These are phyloP conservation scores for Hyppa rectilinea DNA, from an alignment of 2,888 invertebrate genomes.

Conservation along the genomic window DNA sequence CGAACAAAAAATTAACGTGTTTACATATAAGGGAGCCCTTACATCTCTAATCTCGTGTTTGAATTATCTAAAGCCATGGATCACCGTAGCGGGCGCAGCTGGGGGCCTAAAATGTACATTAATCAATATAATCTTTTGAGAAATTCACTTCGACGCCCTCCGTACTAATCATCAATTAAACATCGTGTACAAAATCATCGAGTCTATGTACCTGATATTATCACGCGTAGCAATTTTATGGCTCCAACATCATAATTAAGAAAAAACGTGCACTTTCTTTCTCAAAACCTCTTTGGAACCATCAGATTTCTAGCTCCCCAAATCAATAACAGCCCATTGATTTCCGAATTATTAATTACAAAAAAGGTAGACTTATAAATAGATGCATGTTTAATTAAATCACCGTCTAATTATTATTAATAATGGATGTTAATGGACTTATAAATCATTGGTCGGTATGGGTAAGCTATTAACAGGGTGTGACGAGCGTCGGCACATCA, in stretches of 20 bases:
- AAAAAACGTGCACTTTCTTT: constrained; percentile 12
- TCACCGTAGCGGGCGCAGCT: constrained; percentile 5
- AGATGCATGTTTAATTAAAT: constrained; percentile 54
- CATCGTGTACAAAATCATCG: constrained; percentile 12
- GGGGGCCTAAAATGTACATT: constrained; percentile 20
- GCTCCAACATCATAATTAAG: not conserved
- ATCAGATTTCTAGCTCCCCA: constrained; percentile 26
- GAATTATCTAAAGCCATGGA: constrained; percentile 18
- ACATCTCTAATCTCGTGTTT: constrained; percentile 24
- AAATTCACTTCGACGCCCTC: constrained; percentile 35
- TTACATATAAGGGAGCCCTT: constrained; percentile 15
- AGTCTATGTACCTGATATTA: not conserved
- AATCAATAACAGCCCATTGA: constrained; percentile 38
- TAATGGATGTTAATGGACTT: constrained; percentile 57
- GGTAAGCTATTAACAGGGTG: constrained; percentile 34
- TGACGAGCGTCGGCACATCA: constrained; percentile 40
- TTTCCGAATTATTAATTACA: constrained; percentile 46
- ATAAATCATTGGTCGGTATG: constrained; percentile 53
- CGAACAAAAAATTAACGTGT: not conserved
- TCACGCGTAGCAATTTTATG: constrained; percentile 14
- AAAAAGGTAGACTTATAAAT: constrained; percentile 39
- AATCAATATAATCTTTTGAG: constrained; percentile 32
- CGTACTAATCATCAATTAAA: constrained; percentile 16
- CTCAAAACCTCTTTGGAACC: not conserved
- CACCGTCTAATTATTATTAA: constrained; percentile 52